Evolutionary conservation across 1,140 invertebrate genomes (phyloP).

Genomic region (Cydia pomonella): DNA sequence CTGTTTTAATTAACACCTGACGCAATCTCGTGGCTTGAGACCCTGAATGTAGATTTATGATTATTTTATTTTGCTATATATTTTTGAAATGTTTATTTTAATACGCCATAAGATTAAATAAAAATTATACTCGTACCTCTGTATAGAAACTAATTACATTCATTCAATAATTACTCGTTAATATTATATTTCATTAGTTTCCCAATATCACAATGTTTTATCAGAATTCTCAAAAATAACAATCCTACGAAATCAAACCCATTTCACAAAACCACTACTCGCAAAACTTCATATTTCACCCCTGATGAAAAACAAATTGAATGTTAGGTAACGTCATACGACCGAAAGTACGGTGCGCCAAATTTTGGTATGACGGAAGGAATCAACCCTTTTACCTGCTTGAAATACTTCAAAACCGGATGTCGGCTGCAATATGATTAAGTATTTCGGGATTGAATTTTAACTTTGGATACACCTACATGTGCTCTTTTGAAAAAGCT

Average conservation of each 20-base stretch:
- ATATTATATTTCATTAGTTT: background rate
- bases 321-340: background rate
- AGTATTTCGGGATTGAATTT: background rate
- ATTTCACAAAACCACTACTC: background rate
- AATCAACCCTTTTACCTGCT: background rate
- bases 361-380: background rate
- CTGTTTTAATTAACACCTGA: too few species aligned
- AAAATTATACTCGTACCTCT: too few species aligned
- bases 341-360: background rate
- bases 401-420: background rate
- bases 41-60: too few species aligned
- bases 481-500: background rate
- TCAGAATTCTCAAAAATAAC: background rate
- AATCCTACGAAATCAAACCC: background rate
- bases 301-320: background rate
- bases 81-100: too few species aligned
- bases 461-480: background rate
- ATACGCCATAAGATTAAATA: too few species aligned
- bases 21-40: too few species aligned
- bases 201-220: background rate
- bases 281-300: background rate
- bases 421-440: background rate
- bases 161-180: background rate
- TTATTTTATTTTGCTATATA: too few species aligned
- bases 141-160: background rate